These are phyloP conservation scores for Patella caerulea DNA, from an alignment of 2,888 invertebrate genomes.

Conservation along the genomic window DNA sequence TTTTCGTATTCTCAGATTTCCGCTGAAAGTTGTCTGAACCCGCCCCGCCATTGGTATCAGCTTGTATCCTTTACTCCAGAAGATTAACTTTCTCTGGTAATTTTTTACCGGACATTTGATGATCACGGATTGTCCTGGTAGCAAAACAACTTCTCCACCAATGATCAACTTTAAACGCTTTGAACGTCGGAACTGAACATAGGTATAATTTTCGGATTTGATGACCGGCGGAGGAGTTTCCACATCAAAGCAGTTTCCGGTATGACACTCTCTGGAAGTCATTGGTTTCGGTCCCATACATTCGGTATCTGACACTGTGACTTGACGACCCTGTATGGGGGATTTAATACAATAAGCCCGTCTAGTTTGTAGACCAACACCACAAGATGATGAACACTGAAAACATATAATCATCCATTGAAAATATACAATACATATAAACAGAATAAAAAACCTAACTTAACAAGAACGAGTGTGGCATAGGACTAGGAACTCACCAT, in stretches of 20 bases:
- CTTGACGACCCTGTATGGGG: slow-evolving; percentile 38
- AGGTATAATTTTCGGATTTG: slow-evolving; percentile 54
- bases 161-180: slow-evolving; percentile 50
- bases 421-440: not conserved
- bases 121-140: slow-evolving; percentile 59
- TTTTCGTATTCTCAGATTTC: slow-evolving; percentile 52
- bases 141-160: slow-evolving; percentile 49
- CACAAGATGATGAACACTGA: slow-evolving; percentile 93
- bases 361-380: slow-evolving; percentile 86
- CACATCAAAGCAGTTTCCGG: slow-evolving; percentile 47
- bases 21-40: slow-evolving; percentile 50
- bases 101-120: slow-evolving; percentile 61
- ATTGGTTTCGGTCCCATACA: slow-evolving; percentile 51
- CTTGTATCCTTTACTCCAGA: slow-evolving; percentile 59
- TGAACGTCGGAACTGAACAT: slow-evolving; percentile 53
- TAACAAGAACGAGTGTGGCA: not conserved
- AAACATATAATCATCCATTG: slow-evolving; percentile 33
- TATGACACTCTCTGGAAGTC: slow-evolving; percentile 46
- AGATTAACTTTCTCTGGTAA: slow-evolving; percentile 54
- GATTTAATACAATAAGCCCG: slow-evolving; percentile 82
- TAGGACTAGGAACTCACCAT: not conserved
- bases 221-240: slow-evolving; percentile 42
- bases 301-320: slow-evolving; percentile 48
- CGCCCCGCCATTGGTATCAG: slow-evolving; percentile 54
- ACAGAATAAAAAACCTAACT: too few species aligned